These are phyloP conservation scores for Parazoanthus swiftii DNA, from an alignment of 92 coral and sea anemone genomes.

Conservation along the genomic window DNA sequence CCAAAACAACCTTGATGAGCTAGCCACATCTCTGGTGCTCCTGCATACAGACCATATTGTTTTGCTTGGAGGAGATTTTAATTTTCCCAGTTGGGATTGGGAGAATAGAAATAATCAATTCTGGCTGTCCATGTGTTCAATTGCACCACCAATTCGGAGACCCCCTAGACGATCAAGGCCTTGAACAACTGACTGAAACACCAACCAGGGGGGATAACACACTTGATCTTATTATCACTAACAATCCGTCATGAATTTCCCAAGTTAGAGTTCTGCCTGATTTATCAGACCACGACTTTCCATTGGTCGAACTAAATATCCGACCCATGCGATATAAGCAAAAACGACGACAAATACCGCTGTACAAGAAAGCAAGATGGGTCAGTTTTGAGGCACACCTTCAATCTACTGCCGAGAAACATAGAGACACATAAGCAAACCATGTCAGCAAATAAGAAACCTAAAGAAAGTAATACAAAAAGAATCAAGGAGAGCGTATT, in stretches of 20 bases:
- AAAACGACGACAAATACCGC: background rate
- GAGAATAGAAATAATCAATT: background rate
- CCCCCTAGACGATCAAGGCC: conserved; percentile 15
- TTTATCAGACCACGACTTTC: conserved; percentile 65
- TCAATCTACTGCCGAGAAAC: background rate
- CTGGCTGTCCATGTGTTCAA: background rate
- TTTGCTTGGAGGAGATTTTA: conserved; percentile 43
- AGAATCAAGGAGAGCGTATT: conserved; percentile 36
- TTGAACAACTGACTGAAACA: conserved; percentile 2
- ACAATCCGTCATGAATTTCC: conserved; percentile 39
- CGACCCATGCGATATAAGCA: conserved; percentile 58
- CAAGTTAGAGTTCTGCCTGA: conserved; percentile 51
- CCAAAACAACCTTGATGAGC: background rate
- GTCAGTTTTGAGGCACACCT: no score
- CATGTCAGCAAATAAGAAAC: conserved; percentile 50
- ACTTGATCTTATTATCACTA: conserved; percentile 58
- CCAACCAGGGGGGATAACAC: conserved; percentile 30
- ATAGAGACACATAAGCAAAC: conserved; percentile 29
- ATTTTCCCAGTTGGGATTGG: conserved; percentile 48
- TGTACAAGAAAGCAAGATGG: no score
- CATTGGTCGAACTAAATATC: conserved; percentile 41
- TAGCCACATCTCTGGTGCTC: conserved; percentile 6
- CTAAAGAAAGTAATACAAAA: conserved; percentile 24
- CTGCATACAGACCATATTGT: conserved; percentile 19
- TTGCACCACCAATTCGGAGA: conserved; percentile 14